Base-by-base conservation (phyloP, 35 echinoderm and acorn worm genomes). In the Patiria miniata region DNA sequence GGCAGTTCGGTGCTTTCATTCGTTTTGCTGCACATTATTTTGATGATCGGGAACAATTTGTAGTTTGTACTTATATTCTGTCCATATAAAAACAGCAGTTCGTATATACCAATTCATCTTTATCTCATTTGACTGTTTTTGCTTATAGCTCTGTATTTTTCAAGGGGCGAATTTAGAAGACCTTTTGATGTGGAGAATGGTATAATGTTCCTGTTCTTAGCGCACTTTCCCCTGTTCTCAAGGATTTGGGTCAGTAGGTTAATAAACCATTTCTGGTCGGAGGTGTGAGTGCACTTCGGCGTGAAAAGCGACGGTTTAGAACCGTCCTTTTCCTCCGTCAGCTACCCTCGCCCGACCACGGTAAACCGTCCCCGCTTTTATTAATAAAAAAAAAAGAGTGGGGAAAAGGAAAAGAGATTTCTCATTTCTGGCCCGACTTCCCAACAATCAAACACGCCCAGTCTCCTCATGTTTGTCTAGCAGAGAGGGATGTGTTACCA, bases 221-320 rank as follows among this genome's bases (percentile, higher is more conserved):
- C 65, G 65, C 65, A 32, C 34, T 73, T 73, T 22, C 22, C 60
- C 5, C 9, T 34, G 34, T 73, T 34, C 65, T 3, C 34, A 10
- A 14, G 65, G 65, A 73, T 73, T 6, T 73, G 29, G 65, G 65
- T 73, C 65, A 73, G 21, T 73, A 73, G 65, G 65, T 23, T 34
- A 73, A 73, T 73, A 73, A 22, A 73, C 65, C 26, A n/a, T 73
- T 73, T 32, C 23, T 34, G 30, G 19, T 73, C 1, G 34, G 26
- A 73, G 42, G 65, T 73, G 65, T 16, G 23, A 73, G 26, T 73
- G 65, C 29, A 73, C 65, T 73, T 73, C 22, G 26, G 34, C 26
- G 10, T 73, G 26, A 73, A 30, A 32, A 47, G 4, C 12, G 65
- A 34, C 19, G 65, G 65, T 30, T 47, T 6, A 30, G 26, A 73